Base-by-base conservation (phyloP, 1,140 invertebrate species). In the Zaprionus taronus region DNA sequence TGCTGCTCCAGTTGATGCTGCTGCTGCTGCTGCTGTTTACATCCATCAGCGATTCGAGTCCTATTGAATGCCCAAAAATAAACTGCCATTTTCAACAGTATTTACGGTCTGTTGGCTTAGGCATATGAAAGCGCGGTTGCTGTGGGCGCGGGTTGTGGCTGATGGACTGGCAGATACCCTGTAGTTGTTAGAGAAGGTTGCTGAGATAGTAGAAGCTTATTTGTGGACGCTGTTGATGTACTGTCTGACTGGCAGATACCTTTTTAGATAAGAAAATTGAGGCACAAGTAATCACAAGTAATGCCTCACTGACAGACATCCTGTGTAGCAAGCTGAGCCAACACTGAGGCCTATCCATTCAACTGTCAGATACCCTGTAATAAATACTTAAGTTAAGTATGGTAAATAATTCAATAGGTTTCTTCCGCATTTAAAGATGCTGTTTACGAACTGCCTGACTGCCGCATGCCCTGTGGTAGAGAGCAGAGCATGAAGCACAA, bases 81-180 rank as follows among this genome's bases (percentile, higher is more conserved):
- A 83, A 89, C 84, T 89, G 81, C 78, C 75, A 68, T 83, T 87
- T 83, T 89, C 67, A 79, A 89, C 80, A 89, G 89, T 87, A 87
- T 87, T 87, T 87, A 87, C 84, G 81, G 84, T 87, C 78, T 89
- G 84, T 89, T 89, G 76, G 84, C 84, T 87, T 89, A 81, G 83
- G 83, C 79, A 70, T 70, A 74, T 81, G 81, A 63, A 72, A 68
- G 73, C 73, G 65, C 44, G 47, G 31, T 57, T 68, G 80, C 65
- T 81, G 57, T 77, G 61, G 41, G 55, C 47, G 41, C 47, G 68
- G 57, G 58, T 63, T 56, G 6, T 24, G 49, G 22, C 41, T 31
- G 15, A 7, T 6, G 6, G 41, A 17, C 41, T 47, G 41, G 7
- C n/a, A 17, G 41, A 17, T 47, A 20, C 41, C 41, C 5, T 41